A percentile compares a stretch with the other conserved stretches of the same genome.
Evolutionary conservation across 2,888 invertebrate genomes (phyloP).

Genomic region (Linhomoeus sp.): DNA sequence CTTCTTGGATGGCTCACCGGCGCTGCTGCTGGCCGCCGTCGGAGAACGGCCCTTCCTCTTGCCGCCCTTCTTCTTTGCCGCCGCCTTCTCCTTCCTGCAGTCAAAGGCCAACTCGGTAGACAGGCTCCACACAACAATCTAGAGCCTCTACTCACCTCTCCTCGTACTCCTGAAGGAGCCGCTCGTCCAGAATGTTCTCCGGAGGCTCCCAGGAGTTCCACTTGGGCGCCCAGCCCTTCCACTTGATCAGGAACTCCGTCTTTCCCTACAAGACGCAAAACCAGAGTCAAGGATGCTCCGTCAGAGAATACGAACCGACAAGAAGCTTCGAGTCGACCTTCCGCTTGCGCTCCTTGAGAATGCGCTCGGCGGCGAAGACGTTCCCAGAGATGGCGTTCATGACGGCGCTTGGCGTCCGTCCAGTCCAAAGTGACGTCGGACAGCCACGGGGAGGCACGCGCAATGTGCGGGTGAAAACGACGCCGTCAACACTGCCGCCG

Average conservation of each 20-base stretch:
- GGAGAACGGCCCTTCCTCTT: too few relatives aligned
- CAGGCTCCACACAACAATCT: not conserved
- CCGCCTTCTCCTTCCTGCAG: too few relatives aligned
- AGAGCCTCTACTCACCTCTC: not conserved
- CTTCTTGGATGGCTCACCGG: too few relatives aligned
- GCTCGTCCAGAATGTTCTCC: slow-evolving; percentile 14
- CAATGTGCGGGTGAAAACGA: too few relatives aligned
- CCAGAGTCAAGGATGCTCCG: not conserved
- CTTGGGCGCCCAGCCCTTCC: slow-evolving; percentile 14
- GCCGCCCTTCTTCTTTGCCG: not conserved
- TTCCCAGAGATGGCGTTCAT: slow-evolving; percentile 5
- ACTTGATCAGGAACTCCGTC: slow-evolving; percentile 13
- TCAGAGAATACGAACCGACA: too few relatives aligned
- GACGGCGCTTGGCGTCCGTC: too few relatives aligned
- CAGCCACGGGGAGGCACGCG: too few relatives aligned
- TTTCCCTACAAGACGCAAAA: slow-evolving; percentile 6
- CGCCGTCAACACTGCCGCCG: too few relatives aligned
- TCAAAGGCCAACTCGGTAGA: too few relatives aligned
- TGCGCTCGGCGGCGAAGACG: slow-evolving; percentile 6
- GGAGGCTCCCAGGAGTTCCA: slow-evolving; percentile 16
- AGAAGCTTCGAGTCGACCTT: too few relatives aligned
- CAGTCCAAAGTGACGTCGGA: too few relatives aligned
- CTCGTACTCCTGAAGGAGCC: slow-evolving; percentile 11
- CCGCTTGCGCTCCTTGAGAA: slow-evolving; percentile 3
- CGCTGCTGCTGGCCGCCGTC: too few relatives aligned